Base-by-base conservation (phyloP, 2,888 invertebrate genomes). In the Galeopsomyia nigrocyanea region DNA sequence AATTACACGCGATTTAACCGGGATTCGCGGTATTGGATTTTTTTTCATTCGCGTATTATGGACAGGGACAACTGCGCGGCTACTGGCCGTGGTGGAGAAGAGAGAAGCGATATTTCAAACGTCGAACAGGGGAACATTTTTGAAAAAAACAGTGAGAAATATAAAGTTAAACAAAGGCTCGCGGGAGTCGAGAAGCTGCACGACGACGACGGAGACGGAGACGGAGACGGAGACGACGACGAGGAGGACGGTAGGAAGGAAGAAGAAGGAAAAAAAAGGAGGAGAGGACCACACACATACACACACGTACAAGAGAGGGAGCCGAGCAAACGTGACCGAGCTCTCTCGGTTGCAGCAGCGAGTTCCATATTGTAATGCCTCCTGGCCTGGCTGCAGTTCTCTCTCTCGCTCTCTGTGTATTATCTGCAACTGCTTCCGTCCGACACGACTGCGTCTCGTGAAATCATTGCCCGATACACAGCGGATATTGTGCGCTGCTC, bases 291-390 rank as follows among this genome's bases (percentile, higher is more conserved):
- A 85, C 84, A 84, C 84, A 82, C 82, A 82, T 82, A 82, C 71
- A 57, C 53, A 53, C 53, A 53, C 39, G 39, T 39, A 39, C 39
- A 39, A 39, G 39, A 39, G 13, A 39, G 39, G 7, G 39, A 39
- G 39, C 80, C 79, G 80, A 80, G 81, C 78, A 82, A 84, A 86
- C 85, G 85, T 86, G 84, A 86, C 84, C 83, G 82, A 83, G 82
- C 26, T 26, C 26, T 26, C 3, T 5, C 81, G 17, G 49, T 13
- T n/a, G 51, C 65, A 68, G 74, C 82, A 81, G 80, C 82, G 80
- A 82, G 83, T 82, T 82, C 39, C 82, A 83, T 83, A 85, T 85
- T 85, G 84, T 84, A 84, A 85, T 84, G 82, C 82, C 80, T 80
- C 79, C 80, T 79, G 77, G 78, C 79, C 80, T 79, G 77, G 78